Evolutionary conservation across 2,113 vertebrate species (phyloP).

Genomic region (Callaeas wilsoni): DNA sequence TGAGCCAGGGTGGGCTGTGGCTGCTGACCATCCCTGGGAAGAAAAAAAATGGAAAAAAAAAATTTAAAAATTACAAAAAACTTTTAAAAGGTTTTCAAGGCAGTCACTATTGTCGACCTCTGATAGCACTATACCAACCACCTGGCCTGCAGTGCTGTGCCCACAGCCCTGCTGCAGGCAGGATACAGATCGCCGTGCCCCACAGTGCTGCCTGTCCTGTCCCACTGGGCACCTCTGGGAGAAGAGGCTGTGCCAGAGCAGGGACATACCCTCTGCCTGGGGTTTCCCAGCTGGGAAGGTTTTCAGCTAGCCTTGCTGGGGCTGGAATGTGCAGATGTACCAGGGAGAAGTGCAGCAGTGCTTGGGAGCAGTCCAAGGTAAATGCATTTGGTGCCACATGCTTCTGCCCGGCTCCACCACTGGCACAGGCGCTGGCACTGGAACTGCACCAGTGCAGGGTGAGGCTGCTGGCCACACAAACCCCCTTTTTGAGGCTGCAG

Average conservation of each 20-base stretch:
- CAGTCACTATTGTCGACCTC: neutral
- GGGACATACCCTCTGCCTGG: neutral
- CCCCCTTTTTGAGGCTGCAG: neutral
- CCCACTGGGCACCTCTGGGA: rapidly evolving
- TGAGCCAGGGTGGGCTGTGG: too few relatives aligned
- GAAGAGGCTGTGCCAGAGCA: neutral
- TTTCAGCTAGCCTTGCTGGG: neutral
- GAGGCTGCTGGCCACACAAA: neutral
- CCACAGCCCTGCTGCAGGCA: neutral
- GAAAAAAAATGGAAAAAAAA: rapidly evolving
- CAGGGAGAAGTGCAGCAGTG: neutral
- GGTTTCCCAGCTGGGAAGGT: neutral
- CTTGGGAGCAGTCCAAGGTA: neutral
- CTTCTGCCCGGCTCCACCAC: neutral
- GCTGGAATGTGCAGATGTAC: neutral
- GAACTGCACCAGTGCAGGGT: neutral
- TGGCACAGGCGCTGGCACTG: neutral
- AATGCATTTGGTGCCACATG: neutral
- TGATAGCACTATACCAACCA: neutral
- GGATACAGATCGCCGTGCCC: neutral
- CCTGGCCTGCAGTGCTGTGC: rapidly evolving
- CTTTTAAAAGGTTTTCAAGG: neutral
- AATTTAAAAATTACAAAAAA: too few relatives aligned
- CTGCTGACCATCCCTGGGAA: neutral
- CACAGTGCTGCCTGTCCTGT: neutral